Evolutionary conservation across 2,888 invertebrate genomes (phyloP).

Genomic region (Taenaris catops): DNA sequence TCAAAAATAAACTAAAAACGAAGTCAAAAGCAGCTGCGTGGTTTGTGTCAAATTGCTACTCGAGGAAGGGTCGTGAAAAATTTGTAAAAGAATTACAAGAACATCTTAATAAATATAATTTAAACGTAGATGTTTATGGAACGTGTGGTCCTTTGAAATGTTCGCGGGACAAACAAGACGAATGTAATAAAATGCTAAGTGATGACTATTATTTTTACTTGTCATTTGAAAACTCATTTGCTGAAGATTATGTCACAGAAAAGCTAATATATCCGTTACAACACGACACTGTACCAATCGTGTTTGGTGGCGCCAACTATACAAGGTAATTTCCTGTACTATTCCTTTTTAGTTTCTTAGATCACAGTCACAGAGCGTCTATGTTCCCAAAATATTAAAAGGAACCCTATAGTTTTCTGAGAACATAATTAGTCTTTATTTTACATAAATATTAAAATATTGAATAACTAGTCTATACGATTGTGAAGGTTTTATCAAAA

Average conservation of each 20-base stretch:
- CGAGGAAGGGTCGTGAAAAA: slow-evolving; percentile 31
- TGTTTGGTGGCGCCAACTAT: slow-evolving; percentile 81
- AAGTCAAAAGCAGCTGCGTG: slow-evolving; percentile 48
- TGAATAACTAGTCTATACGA: too few relatives aligned
- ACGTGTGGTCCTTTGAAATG: slow-evolving; percentile 39
- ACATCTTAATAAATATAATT: slow-evolving; percentile 30
- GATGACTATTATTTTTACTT: slow-evolving; percentile 51
- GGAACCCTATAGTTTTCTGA: neutral
- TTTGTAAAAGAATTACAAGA: slow-evolving; percentile 30
- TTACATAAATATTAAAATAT: too few relatives aligned
- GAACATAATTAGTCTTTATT: too few relatives aligned
- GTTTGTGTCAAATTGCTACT: slow-evolving; percentile 46
- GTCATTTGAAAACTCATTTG: slow-evolving; percentile 52
- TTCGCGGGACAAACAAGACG: slow-evolving; percentile 23
- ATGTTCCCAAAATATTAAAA: neutral
- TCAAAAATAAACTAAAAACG: slow-evolving; percentile 31
- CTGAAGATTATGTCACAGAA: too few relatives aligned
- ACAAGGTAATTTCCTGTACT: slow-evolving; percentile 31
- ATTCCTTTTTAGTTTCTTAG: neutral
- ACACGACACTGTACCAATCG: slow-evolving; percentile 82
- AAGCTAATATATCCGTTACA: slow-evolving; percentile 43
- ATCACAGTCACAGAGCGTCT: neutral
- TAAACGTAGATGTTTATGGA: slow-evolving; percentile 43
- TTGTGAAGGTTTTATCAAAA: too few relatives aligned
- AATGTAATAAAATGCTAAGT: slow-evolving; percentile 37